These are phyloP conservation scores for Cetonia aurata DNA, from an alignment of 2,888 invertebrate genomes.

Conservation along the genomic window DNA sequence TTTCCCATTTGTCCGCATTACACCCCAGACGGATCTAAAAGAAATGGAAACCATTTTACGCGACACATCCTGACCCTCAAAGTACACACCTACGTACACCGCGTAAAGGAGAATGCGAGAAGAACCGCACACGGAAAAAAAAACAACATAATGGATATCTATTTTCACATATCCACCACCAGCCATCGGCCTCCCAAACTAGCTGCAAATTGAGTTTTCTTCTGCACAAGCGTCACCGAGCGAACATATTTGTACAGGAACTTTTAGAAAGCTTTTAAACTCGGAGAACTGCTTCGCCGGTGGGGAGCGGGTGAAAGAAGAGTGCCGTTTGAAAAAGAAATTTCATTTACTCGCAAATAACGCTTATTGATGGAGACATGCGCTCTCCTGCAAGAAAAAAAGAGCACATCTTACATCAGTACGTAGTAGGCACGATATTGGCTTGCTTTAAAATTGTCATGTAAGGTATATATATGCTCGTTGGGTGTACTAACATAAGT, in stretches of 20 bases:
- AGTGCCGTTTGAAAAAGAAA: slow-evolving; percentile 20
- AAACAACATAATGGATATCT: slow-evolving; percentile 9
- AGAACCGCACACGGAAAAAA: background rate
- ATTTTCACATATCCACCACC: slow-evolving; percentile 22
- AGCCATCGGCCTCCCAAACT: background rate
- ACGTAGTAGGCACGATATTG: background rate
- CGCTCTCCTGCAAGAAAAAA: background rate
- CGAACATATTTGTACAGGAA: slow-evolving; percentile 33
- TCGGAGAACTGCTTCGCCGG: slow-evolving; percentile 16
- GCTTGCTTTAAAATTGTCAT: slow-evolving; percentile 20
- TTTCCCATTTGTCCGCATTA: too few species aligned
- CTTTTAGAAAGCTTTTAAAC: slow-evolving; percentile 38
- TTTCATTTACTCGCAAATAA: slow-evolving; percentile 31
- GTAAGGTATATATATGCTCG: background rate
- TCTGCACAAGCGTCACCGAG: slow-evolving; percentile 11
- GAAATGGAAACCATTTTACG: too few species aligned
- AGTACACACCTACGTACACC: background rate
- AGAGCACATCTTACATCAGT: background rate
- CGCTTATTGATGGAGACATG: slow-evolving; percentile 28
- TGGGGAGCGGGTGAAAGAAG: background rate
- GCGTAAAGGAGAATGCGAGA: background rate
- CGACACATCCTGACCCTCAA: too few species aligned
- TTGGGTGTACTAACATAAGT: too few species aligned
- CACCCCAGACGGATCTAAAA: too few species aligned
- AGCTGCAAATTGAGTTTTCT: slow-evolving; percentile 26